Percentiles rank a stretch among this genome's conserved stretches.
phyloP scores from a whole-genome alignment of 2,888 invertebrate genomes.

The Helleia helle region DNA sequence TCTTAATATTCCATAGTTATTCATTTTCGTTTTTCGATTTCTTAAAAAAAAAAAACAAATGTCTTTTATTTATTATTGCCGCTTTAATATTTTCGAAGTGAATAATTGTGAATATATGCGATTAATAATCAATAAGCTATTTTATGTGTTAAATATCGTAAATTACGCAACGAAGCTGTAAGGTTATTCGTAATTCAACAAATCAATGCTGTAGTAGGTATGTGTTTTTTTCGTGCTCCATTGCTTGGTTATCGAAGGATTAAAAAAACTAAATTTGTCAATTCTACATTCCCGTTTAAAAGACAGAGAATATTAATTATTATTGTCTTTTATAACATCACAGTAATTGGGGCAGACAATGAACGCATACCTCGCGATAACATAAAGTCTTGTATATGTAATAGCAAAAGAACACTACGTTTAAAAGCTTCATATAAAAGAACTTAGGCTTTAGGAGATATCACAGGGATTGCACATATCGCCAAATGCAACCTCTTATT shows the following conservation, averaged over 20 bases:
- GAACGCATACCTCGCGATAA: too few species aligned
- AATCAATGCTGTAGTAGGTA: conserved; percentile 11
- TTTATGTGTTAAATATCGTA: neutral
- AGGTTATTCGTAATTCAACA: conserved; percentile 10
- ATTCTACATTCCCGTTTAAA: conserved; percentile 42
- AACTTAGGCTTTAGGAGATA: too few species aligned
- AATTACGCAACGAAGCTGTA: neutral
- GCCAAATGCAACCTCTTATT: too few species aligned
- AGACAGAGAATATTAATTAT: too few species aligned
- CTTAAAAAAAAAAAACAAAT: conserved; percentile 64
- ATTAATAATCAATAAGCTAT: neutral
- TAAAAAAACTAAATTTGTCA: conserved; percentile 47
- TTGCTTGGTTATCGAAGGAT: conserved; percentile 36
- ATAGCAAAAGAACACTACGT: too few species aligned
- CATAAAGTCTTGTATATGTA: too few species aligned
- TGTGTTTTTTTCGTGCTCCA: conserved; percentile 15
- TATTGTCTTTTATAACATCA: too few species aligned
- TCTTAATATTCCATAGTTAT: conserved; percentile 36
- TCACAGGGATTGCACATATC: too few species aligned
- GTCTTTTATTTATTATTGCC: conserved; percentile 37
- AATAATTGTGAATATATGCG: neutral
- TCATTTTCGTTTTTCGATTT: conserved; percentile 38
- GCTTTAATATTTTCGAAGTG: neutral
- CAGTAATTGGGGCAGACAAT: too few species aligned
- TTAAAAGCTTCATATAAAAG: too few species aligned